A percentile compares a stretch with the other conserved stretches of the same genome.
Conservation (phyloP, 2,888 invertebrate species). For the Hirtodrosophila duncani region DNA sequence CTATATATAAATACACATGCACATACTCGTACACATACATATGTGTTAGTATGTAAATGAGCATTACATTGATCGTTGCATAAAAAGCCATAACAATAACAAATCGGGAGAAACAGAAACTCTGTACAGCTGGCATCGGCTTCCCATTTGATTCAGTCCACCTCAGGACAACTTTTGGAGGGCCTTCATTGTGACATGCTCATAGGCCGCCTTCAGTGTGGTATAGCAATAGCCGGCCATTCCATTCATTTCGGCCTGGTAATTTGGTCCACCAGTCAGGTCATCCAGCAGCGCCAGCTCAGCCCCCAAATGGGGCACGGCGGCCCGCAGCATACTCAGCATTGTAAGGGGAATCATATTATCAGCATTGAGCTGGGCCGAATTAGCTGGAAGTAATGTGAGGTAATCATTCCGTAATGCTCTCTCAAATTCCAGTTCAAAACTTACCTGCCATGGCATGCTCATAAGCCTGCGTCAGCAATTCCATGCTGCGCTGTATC, state of each 20-base stretch:
- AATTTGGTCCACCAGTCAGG: slow-evolving; percentile 76
- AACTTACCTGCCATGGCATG: slow-evolving; percentile 65
- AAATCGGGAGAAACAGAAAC: slow-evolving; percentile 1
- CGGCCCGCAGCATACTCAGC: slow-evolving; percentile 75
- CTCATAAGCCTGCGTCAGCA: slow-evolving; percentile 75
- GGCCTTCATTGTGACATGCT: slow-evolving; percentile 70
- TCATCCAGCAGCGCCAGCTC: slow-evolving; percentile 78
- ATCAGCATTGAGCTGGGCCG: slow-evolving; percentile 75
- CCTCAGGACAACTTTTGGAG: slow-evolving; percentile 52
- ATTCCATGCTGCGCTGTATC: slow-evolving; percentile 76
- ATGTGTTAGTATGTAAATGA: slow-evolving; percentile 10
- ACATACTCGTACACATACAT: slow-evolving; percentile 9
- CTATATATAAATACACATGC: slow-evolving; percentile 17
- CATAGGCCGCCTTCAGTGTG: slow-evolving; percentile 77
- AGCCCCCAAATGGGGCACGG: slow-evolving; percentile 77
- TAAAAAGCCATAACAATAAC: slow-evolving; percentile 40
- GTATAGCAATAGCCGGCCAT: slow-evolving; percentile 78
- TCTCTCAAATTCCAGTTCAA: too few relatives aligned
- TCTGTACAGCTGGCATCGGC: slow-evolving; percentile 10
- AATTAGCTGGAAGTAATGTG: slow-evolving; percentile 48
- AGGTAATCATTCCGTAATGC: neutral
- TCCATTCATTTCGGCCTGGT: slow-evolving; percentile 77
- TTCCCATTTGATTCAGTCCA: neutral
- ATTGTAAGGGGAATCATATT: slow-evolving; percentile 77
- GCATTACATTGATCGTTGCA: slow-evolving; percentile 42